Base-by-base conservation (phyloP, 2,113 vertebrate species). In the Colaptes auratus region DNA sequence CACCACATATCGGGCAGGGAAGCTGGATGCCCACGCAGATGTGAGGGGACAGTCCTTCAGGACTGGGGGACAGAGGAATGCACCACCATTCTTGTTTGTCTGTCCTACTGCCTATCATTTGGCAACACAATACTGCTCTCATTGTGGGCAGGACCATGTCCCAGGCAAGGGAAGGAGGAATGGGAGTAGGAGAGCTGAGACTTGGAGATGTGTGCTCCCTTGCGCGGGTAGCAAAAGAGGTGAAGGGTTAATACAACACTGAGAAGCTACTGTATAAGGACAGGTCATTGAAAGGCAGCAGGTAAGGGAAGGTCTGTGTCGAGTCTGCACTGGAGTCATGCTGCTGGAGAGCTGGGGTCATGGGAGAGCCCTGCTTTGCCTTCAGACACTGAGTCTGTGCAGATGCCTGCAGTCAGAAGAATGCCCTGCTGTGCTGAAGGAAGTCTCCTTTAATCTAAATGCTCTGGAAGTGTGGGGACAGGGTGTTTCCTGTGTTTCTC, bases 81-180 rank as follows among this genome's bases (percentile, higher is more conserved):
- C 16, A 52, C 25, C 64, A 65, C 15, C 17, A 5, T 72, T 80
- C 24, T 46, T 39, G 10, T 35, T 79, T 23, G 36, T 27, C 25
- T 48, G 6, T 15, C 59, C n/a, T 64, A 89, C 81, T 36, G 12
- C 42, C 39, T 48, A 33, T 36, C 21, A 9, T 76, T 30, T 66
- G 74, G 30, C 64, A 88, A 19, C 0, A 1, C 12, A 64, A 64
- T 48, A 82, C 5, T 0, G 2, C 36, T 82, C 11, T n/a, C 2
- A 0, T 3, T 70, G 27, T 71, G 75, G 35, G 59, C 76, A 56
- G 50, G 46, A 27, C n/a, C 3, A 2, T 70, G 50, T 50, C 23
- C 36, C 35, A 21, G 46, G 6, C 36, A 48, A 21, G 10, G 30
- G 19, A 60, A 58, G 36, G 46, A 60, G 20, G 8, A 79, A 53